Evolutionary conservation across 2,888 invertebrate genomes (phyloP).

Genomic region (Eupithecia insigniata): DNA sequence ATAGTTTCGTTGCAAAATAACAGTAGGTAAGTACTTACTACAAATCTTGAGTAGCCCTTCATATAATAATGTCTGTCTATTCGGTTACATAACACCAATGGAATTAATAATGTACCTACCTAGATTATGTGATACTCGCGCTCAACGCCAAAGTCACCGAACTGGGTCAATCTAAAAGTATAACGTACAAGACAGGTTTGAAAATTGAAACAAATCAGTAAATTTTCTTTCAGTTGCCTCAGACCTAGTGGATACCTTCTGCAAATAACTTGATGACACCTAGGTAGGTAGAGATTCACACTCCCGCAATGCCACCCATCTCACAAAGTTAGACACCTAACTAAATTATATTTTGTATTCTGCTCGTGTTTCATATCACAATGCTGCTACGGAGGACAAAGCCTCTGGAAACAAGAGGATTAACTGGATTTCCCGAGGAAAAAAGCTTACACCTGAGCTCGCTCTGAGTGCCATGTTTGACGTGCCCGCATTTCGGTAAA

Average conservation of each 20-base stretch:
- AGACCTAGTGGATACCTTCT: background rate
- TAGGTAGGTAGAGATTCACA: background rate
- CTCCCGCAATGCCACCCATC: background rate
- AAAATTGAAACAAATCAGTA: too few species aligned
- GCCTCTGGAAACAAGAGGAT: conserved; percentile 45
- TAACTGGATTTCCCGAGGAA: conserved; percentile 40
- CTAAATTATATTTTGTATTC: conserved; percentile 31
- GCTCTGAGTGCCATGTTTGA: conserved; percentile 28
- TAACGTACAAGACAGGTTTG: too few species aligned
- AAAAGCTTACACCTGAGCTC: conserved; percentile 47
- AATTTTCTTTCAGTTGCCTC: too few species aligned
- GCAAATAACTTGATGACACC: background rate
- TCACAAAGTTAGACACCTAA: conserved; percentile 10
- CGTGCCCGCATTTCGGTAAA: conserved; percentile 19
- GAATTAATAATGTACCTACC: too few species aligned
- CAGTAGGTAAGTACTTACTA: too few species aligned
- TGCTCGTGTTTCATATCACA: conserved; percentile 30
- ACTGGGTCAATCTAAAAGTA: too few species aligned
- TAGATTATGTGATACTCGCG: too few species aligned
- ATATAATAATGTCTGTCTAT: background rate
- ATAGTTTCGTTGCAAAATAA: conserved; percentile 49
- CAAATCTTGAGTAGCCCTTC: background rate
- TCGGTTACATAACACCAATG: too few species aligned
- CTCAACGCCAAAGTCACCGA: too few species aligned
- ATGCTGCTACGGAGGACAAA: conserved; percentile 44